Evolutionary conservation across 2,888 invertebrate species (phyloP).

Genomic region (Lingula anatina): DNA sequence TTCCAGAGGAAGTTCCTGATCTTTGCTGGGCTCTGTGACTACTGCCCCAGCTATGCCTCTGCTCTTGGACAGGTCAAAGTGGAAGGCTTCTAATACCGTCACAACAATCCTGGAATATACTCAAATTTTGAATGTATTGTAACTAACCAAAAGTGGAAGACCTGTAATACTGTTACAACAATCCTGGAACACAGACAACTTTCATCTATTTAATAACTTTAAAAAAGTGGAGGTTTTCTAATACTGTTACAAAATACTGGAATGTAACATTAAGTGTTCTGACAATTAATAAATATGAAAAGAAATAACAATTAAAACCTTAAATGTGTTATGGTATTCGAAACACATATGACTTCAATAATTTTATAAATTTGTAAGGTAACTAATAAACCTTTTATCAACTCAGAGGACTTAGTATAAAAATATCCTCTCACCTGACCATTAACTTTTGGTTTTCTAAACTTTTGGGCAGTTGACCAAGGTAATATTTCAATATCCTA

Average conservation of each 20-base stretch:
- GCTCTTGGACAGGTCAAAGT: slow-evolving; percentile 78
- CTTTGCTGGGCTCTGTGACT: slow-evolving; percentile 7
- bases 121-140: too few relatives aligned
- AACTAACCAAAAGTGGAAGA: slow-evolving; percentile 92
- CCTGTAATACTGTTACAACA: slow-evolving; percentile 69
- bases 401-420: too few relatives aligned
- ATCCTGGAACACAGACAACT: slow-evolving; percentile 46
- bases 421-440: slow-evolving; percentile 56
- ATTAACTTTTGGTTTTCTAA: slow-evolving; percentile 75
- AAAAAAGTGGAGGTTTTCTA: slow-evolving; percentile 90
- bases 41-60: too few relatives aligned
- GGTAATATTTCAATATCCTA: slow-evolving; percentile 72
- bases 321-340: too few relatives aligned
- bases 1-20: slow-evolving; percentile 1
- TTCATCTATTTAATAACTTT: too few relatives aligned
- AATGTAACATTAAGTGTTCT: too few relatives aligned
- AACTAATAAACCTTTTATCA: too few relatives aligned
- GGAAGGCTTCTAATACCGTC: slow-evolving; percentile 81
- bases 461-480: slow-evolving; percentile 68
- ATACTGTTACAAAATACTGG: slow-evolving; percentile 60
- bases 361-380: too few relatives aligned
- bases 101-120: slow-evolving; percentile 50
- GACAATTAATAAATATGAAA: too few relatives aligned
- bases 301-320: too few relatives aligned
- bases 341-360: too few relatives aligned